Percentiles rank a stretch among this genome's conserved stretches.
These are phyloP conservation scores for Charaxes varanes DNA, from an alignment of 1,140 invertebrate species.

Conservation along the genomic window DNA sequence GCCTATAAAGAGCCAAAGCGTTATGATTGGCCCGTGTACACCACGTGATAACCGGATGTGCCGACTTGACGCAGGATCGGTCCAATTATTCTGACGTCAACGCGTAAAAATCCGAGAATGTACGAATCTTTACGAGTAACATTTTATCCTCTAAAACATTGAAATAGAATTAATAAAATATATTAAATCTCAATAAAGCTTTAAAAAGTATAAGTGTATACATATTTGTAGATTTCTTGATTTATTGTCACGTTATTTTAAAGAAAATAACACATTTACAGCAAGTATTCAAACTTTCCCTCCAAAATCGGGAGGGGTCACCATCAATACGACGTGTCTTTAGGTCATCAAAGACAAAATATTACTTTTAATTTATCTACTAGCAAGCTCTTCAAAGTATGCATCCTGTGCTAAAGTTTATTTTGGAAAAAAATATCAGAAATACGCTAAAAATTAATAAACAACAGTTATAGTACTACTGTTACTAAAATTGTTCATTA, in stretches of 20 bases:
- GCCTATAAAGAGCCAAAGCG: slow-evolving; percentile 77
- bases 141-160: slow-evolving; percentile 14
- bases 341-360: slow-evolving; percentile 29
- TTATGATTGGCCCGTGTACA: slow-evolving; percentile 72
- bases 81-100: slow-evolving; percentile 68
- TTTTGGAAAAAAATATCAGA: no score
- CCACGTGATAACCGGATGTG: slow-evolving; percentile 76
- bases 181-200: slow-evolving; percentile 1
- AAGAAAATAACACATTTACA: slow-evolving; percentile 5
- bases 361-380: slow-evolving; percentile 12
- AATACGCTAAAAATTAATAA: no score
- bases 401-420: no score
- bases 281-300: slow-evolving; percentile 44
- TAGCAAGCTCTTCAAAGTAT: no score
- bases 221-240: neutral
- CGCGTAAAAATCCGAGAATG: slow-evolving; percentile 51
- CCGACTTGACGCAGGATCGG: slow-evolving; percentile 65
- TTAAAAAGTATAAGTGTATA: neutral
- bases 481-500: no score
- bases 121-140: slow-evolving; percentile 35
- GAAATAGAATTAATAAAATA: slow-evolving; percentile 5
- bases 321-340: slow-evolving; percentile 61
- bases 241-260: neutral
- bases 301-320: slow-evolving; percentile 57
- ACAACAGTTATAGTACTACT: no score